Percentiles rank a stretch among this genome's conserved stretches.
phyloP scores from a whole-genome alignment of 2,888 invertebrate species.

The Cosmorhoe ocellata region DNA sequence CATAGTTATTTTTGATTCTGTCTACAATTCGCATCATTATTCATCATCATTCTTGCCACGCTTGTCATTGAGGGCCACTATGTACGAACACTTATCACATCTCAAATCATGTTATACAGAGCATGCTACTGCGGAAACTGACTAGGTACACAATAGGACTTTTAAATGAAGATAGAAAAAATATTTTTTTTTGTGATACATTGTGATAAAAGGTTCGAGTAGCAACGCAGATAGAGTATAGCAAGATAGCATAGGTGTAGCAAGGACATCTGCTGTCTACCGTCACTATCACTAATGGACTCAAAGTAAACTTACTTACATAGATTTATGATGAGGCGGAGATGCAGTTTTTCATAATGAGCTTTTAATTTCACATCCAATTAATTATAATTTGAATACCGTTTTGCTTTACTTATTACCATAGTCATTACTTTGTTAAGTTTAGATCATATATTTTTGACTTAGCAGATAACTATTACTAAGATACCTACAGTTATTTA shows the following conservation, averaged over 20 bases:
- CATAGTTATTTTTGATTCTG: conserved; percentile 7
- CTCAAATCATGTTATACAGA: conserved; percentile 33
- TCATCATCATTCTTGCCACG: conserved; percentile 27
- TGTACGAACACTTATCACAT: conserved; percentile 31
- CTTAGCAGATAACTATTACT: conserved; percentile 20
- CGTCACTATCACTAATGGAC: conserved; percentile 1
- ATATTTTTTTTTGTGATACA: no score
- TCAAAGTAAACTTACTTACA: not conserved
- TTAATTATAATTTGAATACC: not conserved
- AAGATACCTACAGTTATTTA: conserved; percentile 16
- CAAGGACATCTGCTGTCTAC: conserved; percentile 14
- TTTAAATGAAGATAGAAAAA: not conserved
- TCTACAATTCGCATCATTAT: conserved; percentile 9
- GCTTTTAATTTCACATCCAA: no score
- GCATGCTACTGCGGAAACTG: not conserved
- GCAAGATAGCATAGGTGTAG: conserved; percentile 8
- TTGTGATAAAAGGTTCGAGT: not conserved
- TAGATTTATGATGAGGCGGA: not conserved
- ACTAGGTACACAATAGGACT: no score
- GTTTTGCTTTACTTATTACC: not conserved
- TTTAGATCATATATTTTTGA: conserved; percentile 7
- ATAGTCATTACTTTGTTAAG: conserved; percentile 4
- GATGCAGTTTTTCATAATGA: not conserved
- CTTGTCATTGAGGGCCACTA: conserved; percentile 14
- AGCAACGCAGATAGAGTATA: conserved; percentile 8